Conservation (phyloP, 2,113 vertebrate species). For the Bathybates hornii region DNA sequence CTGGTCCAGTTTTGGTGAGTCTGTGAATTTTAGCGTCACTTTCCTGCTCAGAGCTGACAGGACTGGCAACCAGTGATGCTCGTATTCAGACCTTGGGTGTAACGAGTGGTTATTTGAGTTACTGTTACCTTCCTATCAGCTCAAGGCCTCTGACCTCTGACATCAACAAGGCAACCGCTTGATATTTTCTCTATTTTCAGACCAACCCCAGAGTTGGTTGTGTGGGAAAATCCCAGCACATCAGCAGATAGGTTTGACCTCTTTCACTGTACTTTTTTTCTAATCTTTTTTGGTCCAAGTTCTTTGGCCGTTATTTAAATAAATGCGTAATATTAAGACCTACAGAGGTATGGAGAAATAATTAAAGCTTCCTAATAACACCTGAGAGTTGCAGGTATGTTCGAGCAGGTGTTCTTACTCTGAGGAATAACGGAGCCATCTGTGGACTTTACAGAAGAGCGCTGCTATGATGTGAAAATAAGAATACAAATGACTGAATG, state of each 20-base stretch:
- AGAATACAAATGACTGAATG: not conserved
- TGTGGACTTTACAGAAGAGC: not conserved
- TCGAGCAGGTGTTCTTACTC: not conserved
- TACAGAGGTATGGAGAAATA: not conserved
- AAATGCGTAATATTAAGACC: fast-evolving
- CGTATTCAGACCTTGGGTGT: not conserved
- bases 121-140: not conserved
- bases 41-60: not conserved
- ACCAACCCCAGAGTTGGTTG: not conserved
- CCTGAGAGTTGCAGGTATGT: not conserved
- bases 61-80: not conserved
- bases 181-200: not conserved
- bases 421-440: not conserved
- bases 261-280: not conserved
- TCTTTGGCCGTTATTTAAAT: not conserved
- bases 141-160: not conserved
- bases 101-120: not conserved
- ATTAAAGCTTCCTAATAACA: not conserved
- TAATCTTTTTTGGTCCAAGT: not conserved
- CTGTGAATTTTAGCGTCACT: fast-evolving
- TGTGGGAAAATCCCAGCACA: not conserved
- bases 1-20: fast-evolving
- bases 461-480: not conserved
- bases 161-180: not conserved
- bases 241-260: not conserved